phyloP scores from a whole-genome alignment of 2,888 invertebrate genomes.

The Craniophora ligustri region DNA sequence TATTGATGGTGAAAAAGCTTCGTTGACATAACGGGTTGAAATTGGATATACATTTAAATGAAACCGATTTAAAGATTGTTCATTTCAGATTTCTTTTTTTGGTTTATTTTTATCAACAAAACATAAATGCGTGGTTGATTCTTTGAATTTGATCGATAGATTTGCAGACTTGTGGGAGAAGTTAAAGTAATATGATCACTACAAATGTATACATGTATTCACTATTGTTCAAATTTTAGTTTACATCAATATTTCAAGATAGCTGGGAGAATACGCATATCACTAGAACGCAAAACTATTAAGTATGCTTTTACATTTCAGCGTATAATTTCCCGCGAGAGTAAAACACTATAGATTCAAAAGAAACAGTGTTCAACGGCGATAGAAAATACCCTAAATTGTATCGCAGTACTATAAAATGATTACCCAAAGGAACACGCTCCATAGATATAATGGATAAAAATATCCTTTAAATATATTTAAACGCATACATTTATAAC shows the following conservation, averaged over 20 bases:
- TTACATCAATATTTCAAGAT: conserved; percentile 38
- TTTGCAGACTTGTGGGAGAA: conserved; percentile 20
- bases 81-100: conserved; percentile 9
- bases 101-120: no score
- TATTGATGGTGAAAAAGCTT: conserved; percentile 38
- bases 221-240: conserved; percentile 24
- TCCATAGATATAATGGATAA: conserved; percentile 31
- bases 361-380: conserved; percentile 49
- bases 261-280: conserved; percentile 41
- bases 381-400: conserved; percentile 42
- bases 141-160: conserved; percentile 48
- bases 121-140: conserved; percentile 22
- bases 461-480: not conserved
- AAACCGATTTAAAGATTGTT: conserved; percentile 11
- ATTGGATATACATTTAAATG: conserved; percentile 11
- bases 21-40: conserved; percentile 21
- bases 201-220: conserved; percentile 13
- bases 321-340: conserved; percentile 76
- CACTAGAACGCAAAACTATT: conserved; percentile 53
- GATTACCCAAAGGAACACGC: conserved; percentile 58
- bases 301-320: conserved; percentile 51
- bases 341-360: conserved; percentile 49
- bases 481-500: not conserved
- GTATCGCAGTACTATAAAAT: conserved; percentile 37
- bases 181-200: conserved; percentile 27